Conservation (phyloP, 2,797 vertebrate species). For the Malurus leucopterus region DNA sequence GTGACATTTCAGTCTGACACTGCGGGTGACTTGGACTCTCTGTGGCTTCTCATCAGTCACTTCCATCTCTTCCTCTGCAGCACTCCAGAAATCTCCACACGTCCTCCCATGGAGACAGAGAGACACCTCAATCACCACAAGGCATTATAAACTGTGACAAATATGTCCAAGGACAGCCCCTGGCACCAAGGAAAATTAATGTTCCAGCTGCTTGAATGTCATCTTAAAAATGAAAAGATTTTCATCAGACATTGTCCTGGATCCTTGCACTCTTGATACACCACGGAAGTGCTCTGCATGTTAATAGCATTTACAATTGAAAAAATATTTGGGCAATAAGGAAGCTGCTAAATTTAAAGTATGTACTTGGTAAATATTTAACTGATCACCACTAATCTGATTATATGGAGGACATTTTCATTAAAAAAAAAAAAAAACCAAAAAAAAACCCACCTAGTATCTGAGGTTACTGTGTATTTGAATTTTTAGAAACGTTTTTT, state of each 20-base stretch:
- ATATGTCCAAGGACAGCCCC: background rate
- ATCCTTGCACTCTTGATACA: background rate
- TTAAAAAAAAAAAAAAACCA: background rate
- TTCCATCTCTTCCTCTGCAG: background rate
- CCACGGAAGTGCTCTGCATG: background rate
- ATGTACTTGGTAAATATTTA: background rate
- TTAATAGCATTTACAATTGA: background rate
- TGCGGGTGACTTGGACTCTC: fast-evolving
- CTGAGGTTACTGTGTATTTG: background rate
- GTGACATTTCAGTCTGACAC: background rate
- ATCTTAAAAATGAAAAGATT: background rate
- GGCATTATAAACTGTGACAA: background rate
- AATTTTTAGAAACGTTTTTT: background rate
- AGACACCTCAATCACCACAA: background rate
- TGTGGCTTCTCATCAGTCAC: background rate
- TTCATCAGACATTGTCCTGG: background rate
- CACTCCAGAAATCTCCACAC: background rate
- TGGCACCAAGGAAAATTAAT: background rate
- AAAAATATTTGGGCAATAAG: background rate
- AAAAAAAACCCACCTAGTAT: no score
- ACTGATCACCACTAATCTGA: background rate
- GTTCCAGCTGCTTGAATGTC: background rate
- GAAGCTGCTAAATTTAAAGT: background rate
- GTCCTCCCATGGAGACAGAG: background rate
- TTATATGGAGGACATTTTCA: background rate